Percentiles rank a stretch among this genome's conserved stretches.
Evolutionary conservation across 2,113 vertebrate genomes (phyloP).

Genomic region (Limnothrissa miodon): DNA sequence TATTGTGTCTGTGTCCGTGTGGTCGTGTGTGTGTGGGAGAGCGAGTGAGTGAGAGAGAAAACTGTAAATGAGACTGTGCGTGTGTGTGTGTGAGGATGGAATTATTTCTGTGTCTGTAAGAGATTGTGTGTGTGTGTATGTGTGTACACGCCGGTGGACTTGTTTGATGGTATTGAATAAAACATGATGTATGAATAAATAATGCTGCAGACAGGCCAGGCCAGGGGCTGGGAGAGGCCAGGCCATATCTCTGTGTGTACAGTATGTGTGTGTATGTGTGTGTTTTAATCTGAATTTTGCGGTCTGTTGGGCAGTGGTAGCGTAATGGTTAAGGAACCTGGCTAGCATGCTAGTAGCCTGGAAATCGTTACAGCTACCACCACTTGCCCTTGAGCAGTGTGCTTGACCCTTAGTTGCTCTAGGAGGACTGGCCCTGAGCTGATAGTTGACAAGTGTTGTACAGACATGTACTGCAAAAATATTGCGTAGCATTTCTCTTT

Average conservation of each 20-base stretch:
- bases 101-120: background rate
- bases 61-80: background rate
- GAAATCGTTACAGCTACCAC: too few relatives aligned
- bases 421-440: too few relatives aligned
- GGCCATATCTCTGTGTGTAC: background rate
- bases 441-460: too few relatives aligned
- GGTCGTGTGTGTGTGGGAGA: background rate
- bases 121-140: background rate
- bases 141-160: background rate
- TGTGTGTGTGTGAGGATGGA: background rate
- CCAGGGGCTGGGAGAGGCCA: background rate
- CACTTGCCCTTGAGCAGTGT: too few relatives aligned
- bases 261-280: background rate
- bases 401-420: too few relatives aligned
- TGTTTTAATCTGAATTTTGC: background rate
- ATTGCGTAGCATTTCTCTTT: too few relatives aligned
- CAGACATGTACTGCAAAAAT: too few relatives aligned
- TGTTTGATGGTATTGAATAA: slow-evolving; percentile 13
- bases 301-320: too few relatives aligned
- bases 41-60: background rate
- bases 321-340: too few relatives aligned
- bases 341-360: too few relatives aligned
- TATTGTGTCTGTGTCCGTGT: background rate
- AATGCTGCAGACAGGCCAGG: slow-evolving; percentile 5
- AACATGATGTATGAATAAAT: slow-evolving; percentile 17